Evolutionary conservation across 2,888 invertebrate genomes (phyloP).

Genomic region (Sinhomidia bicolor): DNA sequence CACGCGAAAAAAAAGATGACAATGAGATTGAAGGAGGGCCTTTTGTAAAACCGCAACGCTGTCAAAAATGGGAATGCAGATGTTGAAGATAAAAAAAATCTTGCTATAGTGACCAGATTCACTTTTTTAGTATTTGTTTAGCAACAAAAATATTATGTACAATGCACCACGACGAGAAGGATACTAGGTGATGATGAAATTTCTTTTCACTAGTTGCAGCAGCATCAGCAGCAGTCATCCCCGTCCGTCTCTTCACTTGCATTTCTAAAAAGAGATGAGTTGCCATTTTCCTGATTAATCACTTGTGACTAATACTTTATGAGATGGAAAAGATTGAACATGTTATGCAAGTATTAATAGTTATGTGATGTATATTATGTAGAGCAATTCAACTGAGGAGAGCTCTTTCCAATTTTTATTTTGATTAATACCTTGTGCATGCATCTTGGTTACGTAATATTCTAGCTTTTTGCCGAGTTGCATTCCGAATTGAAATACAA

Average conservation of each 20-base stretch:
- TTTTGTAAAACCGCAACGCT: neutral
- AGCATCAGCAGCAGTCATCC: neutral
- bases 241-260: neutral
- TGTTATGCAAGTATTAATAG: neutral
- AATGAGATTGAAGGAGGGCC: too few species aligned
- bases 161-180: neutral
- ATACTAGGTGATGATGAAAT: neutral
- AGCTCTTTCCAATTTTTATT: neutral
- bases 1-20: neutral
- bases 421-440: slow-evolving; percentile 14
- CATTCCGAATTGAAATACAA: slow-evolving; percentile 20
- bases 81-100: neutral
- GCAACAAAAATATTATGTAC: neutral
- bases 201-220: neutral
- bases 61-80: slow-evolving; percentile 1
- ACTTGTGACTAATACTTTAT: neutral
- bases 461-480: neutral
- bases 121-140: slow-evolving; percentile 10
- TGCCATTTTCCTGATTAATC: neutral
- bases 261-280: neutral
- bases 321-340: too few species aligned
- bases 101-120: neutral
- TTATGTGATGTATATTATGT: neutral
- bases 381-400: neutral
- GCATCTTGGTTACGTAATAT: neutral